Percentiles rank a stretch among this genome's conserved stretches.
Conservation (phyloP, 1,140 invertebrate species). For the Drosophila santomea region DNA sequence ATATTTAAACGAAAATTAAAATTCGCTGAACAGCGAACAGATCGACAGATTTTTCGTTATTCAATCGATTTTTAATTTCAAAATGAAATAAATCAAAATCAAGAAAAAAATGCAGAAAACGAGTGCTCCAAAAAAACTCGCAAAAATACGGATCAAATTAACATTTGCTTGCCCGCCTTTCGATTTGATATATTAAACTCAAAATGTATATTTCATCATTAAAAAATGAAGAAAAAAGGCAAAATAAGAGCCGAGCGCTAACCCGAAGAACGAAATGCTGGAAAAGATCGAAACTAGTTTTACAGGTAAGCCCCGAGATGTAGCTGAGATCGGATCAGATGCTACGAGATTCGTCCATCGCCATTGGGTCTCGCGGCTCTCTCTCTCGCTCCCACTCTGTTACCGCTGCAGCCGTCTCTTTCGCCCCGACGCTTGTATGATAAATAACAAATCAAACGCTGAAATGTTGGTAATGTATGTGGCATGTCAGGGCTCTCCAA, state of each 20-base stretch:
- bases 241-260: conserved; percentile 33
- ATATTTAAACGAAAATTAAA: conserved; percentile 66
- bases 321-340: conserved; percentile 69
- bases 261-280: conserved; percentile 57
- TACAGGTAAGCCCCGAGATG: conserved; percentile 65
- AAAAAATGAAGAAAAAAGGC: conserved; percentile 64
- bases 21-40: conserved; percentile 53
- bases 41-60: conserved; percentile 71
- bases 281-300: conserved; percentile 80
- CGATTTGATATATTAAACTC: conserved; percentile 82
- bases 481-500: conserved; percentile 80
- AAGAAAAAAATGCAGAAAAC: conserved; percentile 40
- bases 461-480: conserved; percentile 84
- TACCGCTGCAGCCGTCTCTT: conserved; percentile 12
- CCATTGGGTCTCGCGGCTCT: conserved; percentile 40
- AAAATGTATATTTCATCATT: conserved; percentile 84
- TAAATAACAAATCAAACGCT: conserved; percentile 85
- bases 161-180: conserved; percentile 72
- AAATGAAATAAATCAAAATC: conserved; percentile 83
- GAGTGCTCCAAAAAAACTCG: conserved; percentile 9
- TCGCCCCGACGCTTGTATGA: conserved; percentile 68
- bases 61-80: conserved; percentile 81
- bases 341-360: conserved; percentile 71
- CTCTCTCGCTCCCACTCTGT: conserved; percentile 19
- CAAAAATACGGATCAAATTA: conserved; percentile 64